phyloP scores from a whole-genome alignment of 2,888 invertebrate genomes.

The Polyommatus iphigenia region DNA sequence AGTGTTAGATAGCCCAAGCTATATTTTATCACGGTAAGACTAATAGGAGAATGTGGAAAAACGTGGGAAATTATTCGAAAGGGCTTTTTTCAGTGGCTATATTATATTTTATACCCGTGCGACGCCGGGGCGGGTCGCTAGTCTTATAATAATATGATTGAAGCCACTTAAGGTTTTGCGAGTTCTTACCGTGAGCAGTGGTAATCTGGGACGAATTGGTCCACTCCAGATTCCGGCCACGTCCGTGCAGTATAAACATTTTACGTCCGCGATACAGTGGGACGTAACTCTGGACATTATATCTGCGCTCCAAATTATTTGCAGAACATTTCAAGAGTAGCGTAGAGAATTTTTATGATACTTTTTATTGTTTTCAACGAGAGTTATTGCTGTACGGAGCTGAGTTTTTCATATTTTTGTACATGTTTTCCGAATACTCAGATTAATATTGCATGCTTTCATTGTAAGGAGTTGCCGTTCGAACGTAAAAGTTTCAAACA shows the following conservation, averaged over 20 bases:
- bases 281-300: conserved; percentile 16
- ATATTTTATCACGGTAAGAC: too few relatives aligned
- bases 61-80: too few relatives aligned
- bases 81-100: too few relatives aligned
- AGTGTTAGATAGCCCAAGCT: too few relatives aligned
- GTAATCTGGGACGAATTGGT: conserved; percentile 13
- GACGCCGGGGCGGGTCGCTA: too few relatives aligned
- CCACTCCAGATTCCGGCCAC: conserved; percentile 12
- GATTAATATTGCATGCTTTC: neutral
- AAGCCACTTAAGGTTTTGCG: neutral
- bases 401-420: conserved; percentile 7
- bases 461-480: neutral
- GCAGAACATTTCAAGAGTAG: neutral
- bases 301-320: conserved; percentile 6
- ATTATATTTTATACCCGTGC: too few relatives aligned
- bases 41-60: too few relatives aligned
- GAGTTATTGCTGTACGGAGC: neutral
- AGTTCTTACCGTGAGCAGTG: neutral
- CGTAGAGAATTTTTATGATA: neutral
- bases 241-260: conserved; percentile 19
- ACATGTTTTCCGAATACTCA: neutral
- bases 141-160: neutral
- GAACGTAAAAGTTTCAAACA: conserved; percentile 7
- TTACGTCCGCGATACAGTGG: conserved; percentile 2
- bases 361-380: conserved; percentile 5